phyloP scores from a whole-genome alignment of 2,113 vertebrate species.

The Mormyrus iriodes region DNA sequence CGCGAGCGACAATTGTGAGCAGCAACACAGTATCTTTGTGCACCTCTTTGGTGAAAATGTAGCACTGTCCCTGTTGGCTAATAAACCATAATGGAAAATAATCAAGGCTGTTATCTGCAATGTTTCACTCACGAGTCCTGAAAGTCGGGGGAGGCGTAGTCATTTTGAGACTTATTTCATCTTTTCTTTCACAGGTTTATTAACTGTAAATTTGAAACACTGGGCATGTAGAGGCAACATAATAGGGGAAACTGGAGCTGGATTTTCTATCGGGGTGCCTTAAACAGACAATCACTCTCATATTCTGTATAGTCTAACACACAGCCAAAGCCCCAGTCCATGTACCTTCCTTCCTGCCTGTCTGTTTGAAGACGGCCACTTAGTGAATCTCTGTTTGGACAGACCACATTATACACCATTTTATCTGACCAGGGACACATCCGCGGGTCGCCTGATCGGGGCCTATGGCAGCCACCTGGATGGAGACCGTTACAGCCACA shows the following conservation, averaged over 20 bases:
- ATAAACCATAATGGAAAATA: conserved; percentile 14
- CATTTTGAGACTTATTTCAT: not conserved
- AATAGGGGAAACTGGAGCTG: not conserved
- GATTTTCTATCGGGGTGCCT: not conserved
- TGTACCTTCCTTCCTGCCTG: not conserved
- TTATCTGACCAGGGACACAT: not conserved
- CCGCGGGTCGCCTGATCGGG: not conserved
- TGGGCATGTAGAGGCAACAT: not conserved
- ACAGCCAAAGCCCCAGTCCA: not conserved
- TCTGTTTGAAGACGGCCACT: not conserved
- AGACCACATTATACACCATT: not conserved
- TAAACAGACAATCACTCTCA: not conserved
- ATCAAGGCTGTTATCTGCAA: not conserved
- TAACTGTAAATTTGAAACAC: not conserved
- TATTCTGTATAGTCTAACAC: not conserved
- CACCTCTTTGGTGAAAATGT: conserved; percentile 14
- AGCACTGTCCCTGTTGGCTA: conserved; percentile 1
- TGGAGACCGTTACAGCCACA: not conserved
- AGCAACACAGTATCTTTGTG: not conserved
- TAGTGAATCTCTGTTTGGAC: not conserved
- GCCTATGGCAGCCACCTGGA: not conserved
- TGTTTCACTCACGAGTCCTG: not conserved
- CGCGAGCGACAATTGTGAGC: not conserved
- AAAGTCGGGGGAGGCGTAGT: not conserved
- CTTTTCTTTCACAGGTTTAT: not conserved